phyloP scores from a whole-genome alignment of 2,888 invertebrate species.

The Cryptops parisi region DNA sequence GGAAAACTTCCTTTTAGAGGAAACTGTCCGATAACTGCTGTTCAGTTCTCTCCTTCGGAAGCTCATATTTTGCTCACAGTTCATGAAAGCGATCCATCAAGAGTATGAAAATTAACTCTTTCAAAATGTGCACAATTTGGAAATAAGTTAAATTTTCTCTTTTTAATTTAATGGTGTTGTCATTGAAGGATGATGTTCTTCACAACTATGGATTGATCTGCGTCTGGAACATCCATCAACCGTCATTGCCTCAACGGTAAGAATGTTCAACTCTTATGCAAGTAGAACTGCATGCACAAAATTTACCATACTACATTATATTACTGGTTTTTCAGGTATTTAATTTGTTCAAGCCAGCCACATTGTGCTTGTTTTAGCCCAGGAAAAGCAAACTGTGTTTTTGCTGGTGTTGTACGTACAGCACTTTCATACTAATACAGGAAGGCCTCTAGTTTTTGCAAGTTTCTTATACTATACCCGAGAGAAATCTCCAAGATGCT shows the following conservation, averaged over 20 bases:
- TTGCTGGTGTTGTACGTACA: conserved; percentile 8
- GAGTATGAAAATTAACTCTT: no score
- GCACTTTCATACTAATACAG: no score
- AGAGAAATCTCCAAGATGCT: no score
- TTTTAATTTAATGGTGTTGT: no score
- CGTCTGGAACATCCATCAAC: conserved; percentile 8
- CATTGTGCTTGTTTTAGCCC: conserved; percentile 4
- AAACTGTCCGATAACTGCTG: background rate
- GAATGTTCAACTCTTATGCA: background rate
- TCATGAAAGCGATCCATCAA: no score
- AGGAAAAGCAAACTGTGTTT: conserved; percentile 5
- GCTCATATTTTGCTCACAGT: conserved; percentile 2
- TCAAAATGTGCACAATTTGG: no score
- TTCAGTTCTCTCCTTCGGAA: background rate
- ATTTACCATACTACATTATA: no score
- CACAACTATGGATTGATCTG: background rate
- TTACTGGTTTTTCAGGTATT: background rate
- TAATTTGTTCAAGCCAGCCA: background rate
- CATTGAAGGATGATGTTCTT: background rate
- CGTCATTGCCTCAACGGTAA: conserved; percentile 3
- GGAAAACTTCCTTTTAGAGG: conserved; percentile 5
- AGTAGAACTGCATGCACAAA: no score
- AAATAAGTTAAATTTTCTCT: no score
- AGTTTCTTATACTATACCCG: no score
- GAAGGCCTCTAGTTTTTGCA: no score